Conservation (phyloP, 92 coral and sea anemone species). For the Umimayanthus chanpuru region DNA sequence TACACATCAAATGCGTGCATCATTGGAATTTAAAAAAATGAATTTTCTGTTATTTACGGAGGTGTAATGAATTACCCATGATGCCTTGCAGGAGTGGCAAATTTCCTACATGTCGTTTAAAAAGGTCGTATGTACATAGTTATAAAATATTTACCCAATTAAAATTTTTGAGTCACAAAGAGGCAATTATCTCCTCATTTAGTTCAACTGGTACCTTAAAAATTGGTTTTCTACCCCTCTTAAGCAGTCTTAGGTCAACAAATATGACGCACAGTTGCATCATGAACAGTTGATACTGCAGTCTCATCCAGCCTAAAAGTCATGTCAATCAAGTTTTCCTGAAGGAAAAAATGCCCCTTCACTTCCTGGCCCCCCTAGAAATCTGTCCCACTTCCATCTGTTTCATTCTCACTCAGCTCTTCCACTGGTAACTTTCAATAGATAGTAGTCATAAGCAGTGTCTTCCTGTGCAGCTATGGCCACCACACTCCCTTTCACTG, state of each 20-base stretch:
- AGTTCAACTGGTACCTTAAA: constrained; percentile 47
- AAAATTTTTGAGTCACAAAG: constrained; percentile 37
- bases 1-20: not conserved
- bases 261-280: constrained; percentile 37
- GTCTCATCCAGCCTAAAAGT: not conserved
- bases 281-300: constrained; percentile 29
- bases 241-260: constrained; percentile 44
- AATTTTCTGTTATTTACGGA: not conserved
- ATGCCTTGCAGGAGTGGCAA: constrained; percentile 20
- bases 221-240: constrained; percentile 54
- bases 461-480: not conserved
- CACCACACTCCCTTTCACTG: not conserved
- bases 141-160: not conserved
- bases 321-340: not conserved
- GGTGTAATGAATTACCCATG: not conserved
- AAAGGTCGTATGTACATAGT: constrained; percentile 14
- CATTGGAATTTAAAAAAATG: constrained; percentile 9
- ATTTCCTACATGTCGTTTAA: not conserved
- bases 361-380: not conserved
- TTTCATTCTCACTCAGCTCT: not conserved
- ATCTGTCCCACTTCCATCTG: not conserved
- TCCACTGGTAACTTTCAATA: not conserved
- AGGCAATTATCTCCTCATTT: constrained; percentile 47
- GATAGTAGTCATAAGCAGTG: not conserved
- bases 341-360: not conserved